Conservation (phyloP, 2,113 vertebrate genomes). For the Brienomyrus brachyistius region DNA sequence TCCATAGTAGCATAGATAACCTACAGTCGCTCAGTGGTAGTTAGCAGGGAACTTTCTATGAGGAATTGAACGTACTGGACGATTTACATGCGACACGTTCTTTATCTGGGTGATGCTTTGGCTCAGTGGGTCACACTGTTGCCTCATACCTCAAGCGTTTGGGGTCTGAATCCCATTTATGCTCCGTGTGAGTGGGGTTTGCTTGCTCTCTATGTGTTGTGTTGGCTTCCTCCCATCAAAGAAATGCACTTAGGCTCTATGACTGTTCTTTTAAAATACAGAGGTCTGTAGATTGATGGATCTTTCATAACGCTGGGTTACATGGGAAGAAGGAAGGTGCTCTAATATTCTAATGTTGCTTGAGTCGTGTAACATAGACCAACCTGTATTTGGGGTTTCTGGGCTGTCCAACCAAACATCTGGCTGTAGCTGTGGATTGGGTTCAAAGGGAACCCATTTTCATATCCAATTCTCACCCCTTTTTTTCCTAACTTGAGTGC, state of each 20-base stretch:
- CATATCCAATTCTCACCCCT: not conserved
- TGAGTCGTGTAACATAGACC: no score
- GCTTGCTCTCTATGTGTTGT: not conserved
- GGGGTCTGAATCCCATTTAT: not conserved
- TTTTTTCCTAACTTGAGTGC: conserved; percentile 1
- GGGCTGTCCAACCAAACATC: not conserved
- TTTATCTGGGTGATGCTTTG: not conserved
- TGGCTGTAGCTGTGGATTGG: not conserved
- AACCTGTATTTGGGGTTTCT: not conserved
- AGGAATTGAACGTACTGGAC: not conserved
- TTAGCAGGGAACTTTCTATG: not conserved
- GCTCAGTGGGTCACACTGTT: not conserved
- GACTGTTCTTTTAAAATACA: not conserved
- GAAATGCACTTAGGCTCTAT: not conserved
- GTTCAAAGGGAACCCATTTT: not conserved
- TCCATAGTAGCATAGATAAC: not conserved
- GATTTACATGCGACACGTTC: not conserved
- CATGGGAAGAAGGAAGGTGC: not conserved
- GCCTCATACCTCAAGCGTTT: not conserved
- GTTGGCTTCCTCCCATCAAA: not conserved
- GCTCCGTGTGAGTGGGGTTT: not conserved
- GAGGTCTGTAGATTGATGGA: not conserved
- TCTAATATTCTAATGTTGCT: not conserved
- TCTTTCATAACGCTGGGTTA: not conserved
- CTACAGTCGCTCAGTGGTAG: not conserved